Conservation (phyloP, 2,888 invertebrate species). For the Drosophila mercatorum region DNA sequence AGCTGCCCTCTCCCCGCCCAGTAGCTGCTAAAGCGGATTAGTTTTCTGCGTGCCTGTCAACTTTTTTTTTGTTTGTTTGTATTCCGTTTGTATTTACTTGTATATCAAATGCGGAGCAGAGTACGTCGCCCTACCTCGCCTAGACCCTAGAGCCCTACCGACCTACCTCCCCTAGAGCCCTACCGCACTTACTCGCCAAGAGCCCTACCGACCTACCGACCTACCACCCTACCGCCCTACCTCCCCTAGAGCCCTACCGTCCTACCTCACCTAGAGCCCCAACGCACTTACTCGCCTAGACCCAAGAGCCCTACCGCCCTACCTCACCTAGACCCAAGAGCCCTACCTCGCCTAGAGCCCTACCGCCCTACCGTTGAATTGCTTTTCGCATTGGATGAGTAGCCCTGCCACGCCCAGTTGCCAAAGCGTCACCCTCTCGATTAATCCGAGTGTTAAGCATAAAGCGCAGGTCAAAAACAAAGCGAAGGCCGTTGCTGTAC, state of each 20-base stretch:
- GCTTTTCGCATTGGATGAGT: conserved; percentile 10
- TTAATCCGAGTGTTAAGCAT: conserved; percentile 42
- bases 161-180: too few species aligned
- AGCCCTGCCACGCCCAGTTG: conserved; percentile 4
- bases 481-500: neutral
- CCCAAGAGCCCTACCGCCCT: too few species aligned
- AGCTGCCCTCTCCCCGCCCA: conserved; percentile 52
- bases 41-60: conserved; percentile 75
- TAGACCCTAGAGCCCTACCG: neutral
- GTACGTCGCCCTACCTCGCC: neutral
- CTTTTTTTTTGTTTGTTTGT: conserved; percentile 37
- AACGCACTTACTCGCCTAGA: too few species aligned
- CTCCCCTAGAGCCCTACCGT: too few species aligned
- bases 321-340: too few species aligned
- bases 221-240: too few species aligned
- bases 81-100: neutral
- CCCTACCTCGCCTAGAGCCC: neutral
- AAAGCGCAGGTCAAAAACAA: conserved; percentile 15
- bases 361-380: conserved; percentile 6
- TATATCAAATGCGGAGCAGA: conserved; percentile 3
- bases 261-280: too few species aligned
- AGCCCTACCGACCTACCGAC: too few species aligned
- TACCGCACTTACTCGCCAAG: too few species aligned
- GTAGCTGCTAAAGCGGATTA: conserved; percentile 76
- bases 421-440: conserved; percentile 12